phyloP scores from a whole-genome alignment of 2,113 vertebrate genomes.

The Gopherus flavomarginatus region DNA sequence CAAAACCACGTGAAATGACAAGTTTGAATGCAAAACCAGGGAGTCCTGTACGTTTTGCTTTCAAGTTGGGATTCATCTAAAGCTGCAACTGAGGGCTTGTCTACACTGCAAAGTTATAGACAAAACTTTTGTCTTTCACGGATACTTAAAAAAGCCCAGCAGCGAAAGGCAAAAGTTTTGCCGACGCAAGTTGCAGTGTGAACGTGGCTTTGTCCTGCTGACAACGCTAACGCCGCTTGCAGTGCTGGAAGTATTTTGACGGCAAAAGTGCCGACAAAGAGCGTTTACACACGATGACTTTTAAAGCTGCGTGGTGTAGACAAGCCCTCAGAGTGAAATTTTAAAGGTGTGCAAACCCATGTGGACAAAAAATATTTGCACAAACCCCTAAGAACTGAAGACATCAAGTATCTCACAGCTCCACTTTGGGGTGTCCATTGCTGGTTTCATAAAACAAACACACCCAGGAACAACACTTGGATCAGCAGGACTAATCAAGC shows the following conservation, averaged over 20 bases:
- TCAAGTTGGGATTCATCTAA: constrained; percentile 49
- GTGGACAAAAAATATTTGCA: constrained; percentile 39
- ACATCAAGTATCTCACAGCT: not conserved
- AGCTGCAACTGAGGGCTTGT: not conserved
- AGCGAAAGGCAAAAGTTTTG: too few species aligned
- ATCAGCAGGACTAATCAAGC: not conserved
- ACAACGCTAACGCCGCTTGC: too few species aligned
- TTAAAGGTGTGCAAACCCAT: constrained; percentile 43
- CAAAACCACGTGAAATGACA: constrained; percentile 50
- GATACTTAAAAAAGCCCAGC: too few species aligned
- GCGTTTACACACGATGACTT: too few species aligned
- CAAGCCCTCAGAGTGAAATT: not conserved
- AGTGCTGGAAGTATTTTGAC: too few species aligned
- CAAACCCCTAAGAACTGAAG: constrained; percentile 39
- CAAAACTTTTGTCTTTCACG: too few species aligned
- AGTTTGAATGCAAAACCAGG: constrained; percentile 57
- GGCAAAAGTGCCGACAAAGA: too few species aligned
- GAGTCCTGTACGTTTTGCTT: constrained; percentile 42
- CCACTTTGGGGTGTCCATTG: not conserved
- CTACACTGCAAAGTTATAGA: too few species aligned
- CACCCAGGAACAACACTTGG: not conserved
- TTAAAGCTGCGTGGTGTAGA: too few species aligned
- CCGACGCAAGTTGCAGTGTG: too few species aligned
- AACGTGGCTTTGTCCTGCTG: too few species aligned
- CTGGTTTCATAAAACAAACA: not conserved